A percentile compares a stretch with the other conserved stretches of the same genome.
Conservation (phyloP, 2,113 vertebrate genomes). For the Vombatus ursinus region DNA sequence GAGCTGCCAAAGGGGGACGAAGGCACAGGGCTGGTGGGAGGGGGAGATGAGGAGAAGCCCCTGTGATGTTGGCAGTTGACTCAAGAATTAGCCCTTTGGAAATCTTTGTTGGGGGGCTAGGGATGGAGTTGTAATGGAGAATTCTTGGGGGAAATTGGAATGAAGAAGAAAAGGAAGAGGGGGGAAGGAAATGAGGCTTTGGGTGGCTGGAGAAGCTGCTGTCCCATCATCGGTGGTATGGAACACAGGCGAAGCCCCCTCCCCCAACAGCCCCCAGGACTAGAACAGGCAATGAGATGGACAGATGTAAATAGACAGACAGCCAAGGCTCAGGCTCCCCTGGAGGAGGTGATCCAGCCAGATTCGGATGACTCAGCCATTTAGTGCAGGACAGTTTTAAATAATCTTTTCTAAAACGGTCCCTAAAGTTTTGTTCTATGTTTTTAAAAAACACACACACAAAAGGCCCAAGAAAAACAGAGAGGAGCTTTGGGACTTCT, state of each 20-base stretch:
- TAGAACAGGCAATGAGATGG: conserved; percentile 56
- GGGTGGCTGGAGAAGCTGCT: background rate
- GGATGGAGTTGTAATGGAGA: background rate
- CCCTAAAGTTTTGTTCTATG: conserved; percentile 66
- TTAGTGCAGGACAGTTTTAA: conserved; percentile 88
- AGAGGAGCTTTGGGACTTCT: conserved; percentile 54
- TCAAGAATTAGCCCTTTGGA: conserved; percentile 55
- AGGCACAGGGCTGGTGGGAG: conserved; percentile 38
- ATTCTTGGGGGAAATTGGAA: conserved; percentile 48
- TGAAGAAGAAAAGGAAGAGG: background rate
- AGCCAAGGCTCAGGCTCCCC: conserved; percentile 92
- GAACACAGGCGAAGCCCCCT: conserved; percentile 13
- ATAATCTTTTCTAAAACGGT: conserved; percentile 84
- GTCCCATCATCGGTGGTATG: conserved; percentile 42
- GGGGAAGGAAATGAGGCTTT: background rate
- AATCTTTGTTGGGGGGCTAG: background rate
- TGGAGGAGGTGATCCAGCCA: conserved; percentile 80
- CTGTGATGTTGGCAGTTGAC: conserved; percentile 71
- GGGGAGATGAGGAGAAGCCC: conserved; percentile 25
- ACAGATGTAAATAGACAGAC: conserved; percentile 83
- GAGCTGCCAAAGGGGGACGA: conserved; percentile 9
- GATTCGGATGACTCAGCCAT: conserved; percentile 76
- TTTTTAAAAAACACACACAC: conserved; percentile 28
- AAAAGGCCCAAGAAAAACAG: conserved; percentile 63
- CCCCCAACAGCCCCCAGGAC: background rate